Conservation (phyloP, 2,797 vertebrate genomes). For the Poliocrania exsul region DNA sequence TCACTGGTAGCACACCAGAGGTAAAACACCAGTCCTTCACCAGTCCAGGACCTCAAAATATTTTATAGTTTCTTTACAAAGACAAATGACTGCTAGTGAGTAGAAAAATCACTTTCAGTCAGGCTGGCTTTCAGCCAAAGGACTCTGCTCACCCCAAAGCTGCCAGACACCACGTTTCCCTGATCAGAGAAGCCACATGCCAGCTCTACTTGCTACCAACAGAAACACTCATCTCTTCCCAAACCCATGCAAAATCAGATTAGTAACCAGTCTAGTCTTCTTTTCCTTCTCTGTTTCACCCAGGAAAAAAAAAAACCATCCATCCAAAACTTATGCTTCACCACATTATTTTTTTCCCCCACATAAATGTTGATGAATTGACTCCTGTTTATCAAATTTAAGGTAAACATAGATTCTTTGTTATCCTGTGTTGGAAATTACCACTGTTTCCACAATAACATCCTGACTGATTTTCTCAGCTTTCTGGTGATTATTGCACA, state of each 20-base stretch:
- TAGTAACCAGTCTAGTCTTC: background rate
- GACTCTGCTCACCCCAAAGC: background rate
- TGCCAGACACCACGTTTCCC: background rate
- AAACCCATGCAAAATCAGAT: background rate
- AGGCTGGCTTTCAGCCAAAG: background rate
- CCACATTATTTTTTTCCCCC: background rate
- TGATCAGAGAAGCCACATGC: background rate
- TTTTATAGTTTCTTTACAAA: background rate
- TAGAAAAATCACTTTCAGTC: background rate
- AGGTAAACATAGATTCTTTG: background rate
- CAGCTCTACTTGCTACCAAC: background rate
- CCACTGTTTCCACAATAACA: background rate
- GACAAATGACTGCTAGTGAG: background rate
- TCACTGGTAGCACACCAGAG: rapidly evolving
- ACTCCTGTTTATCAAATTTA: background rate
- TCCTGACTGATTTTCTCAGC: background rate
- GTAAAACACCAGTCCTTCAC: background rate
- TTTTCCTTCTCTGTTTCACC: background rate
- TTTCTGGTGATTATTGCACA: background rate
- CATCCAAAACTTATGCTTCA: background rate
- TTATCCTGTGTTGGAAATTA: background rate
- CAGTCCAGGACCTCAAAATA: background rate
- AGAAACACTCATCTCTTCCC: background rate
- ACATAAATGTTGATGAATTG: background rate
- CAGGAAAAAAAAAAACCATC: background rate